Base-by-base conservation (phyloP, 2,113 vertebrate species). In the Serilophus lunatus region DNA sequence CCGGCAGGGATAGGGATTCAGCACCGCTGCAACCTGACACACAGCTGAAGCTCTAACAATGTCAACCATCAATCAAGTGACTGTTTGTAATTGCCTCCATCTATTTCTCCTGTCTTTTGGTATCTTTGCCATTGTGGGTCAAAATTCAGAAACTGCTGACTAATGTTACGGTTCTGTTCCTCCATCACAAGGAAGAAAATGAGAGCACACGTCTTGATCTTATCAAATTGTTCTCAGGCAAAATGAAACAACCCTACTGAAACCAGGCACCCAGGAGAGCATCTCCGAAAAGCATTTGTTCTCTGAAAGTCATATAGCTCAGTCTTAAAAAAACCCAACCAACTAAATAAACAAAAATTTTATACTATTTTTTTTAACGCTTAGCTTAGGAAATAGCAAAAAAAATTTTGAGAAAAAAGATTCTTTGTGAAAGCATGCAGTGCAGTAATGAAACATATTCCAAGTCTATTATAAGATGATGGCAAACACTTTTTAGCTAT, bases 21-120 rank as follows among this genome's bases (percentile, higher is more conserved):
- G 96, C 97, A 96, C 68, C 94, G 92, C 97, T 17, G 63, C 97
- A 97, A 85, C 92, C 96, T 98, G 98, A 97, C 97, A 93, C 94
- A 94, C 95, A 96, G 96, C 86, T 95, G 97, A 97, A 96, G 95
- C 95, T 95, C 96, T 97, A 97, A 98, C 98, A 98, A 97, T 98
- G 98, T 98, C 98, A 98, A 97, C 98, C 97, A 98, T 98, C 98
- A 95, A 98, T 98, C 98, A 98, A 97, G 38, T 61, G 82, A 95
- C 97, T 97, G 93, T 94, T 98, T 97, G 95, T 98, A 98, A 98
- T 98, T 98, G 97, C 98, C 97, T 97, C 97, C 97, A 98, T 98
- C 97, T 98, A 98, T 98, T 98, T 98, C 91, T 96, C 96, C 96
- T 98, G 98, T 98, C 98, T 97, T 68, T 22, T 13, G 60, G 91